Percentiles rank a stretch among this genome's conserved stretches.
These are phyloP conservation scores for Nesidiocoris tenuis DNA, from an alignment of 2,888 invertebrate genomes.

Conservation along the genomic window DNA sequence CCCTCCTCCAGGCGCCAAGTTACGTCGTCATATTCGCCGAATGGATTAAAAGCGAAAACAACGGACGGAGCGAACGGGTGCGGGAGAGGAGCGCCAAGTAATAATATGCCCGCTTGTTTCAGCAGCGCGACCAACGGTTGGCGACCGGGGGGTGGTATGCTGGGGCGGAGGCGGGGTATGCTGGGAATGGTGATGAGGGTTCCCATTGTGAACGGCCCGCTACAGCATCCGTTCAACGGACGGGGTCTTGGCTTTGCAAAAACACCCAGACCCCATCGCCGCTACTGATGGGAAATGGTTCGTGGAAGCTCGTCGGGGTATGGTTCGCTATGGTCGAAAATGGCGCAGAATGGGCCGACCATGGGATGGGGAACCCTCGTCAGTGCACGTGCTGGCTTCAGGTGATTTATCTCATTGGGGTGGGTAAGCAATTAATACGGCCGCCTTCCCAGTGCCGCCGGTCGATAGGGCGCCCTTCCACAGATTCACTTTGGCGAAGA, in stretches of 20 bases:
- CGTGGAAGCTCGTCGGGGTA: not conserved
- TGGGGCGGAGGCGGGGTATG: too few species aligned
- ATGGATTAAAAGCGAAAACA: not conserved
- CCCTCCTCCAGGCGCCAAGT: not conserved
- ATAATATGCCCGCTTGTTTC: not conserved
- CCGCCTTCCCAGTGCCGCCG: conserved; percentile 23
- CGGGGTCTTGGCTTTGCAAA: not conserved
- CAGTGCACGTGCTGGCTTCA: conserved; percentile 24
- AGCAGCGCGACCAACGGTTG: not conserved
- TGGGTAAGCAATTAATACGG: conserved; percentile 28
- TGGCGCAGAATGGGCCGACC: not conserved
- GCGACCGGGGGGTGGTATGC: not conserved
- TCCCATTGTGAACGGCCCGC: not conserved
- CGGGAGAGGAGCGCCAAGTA: not conserved
- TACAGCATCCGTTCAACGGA: not conserved
- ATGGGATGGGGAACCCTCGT: not conserved
- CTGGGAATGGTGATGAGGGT: not conserved
- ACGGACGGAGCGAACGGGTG: not conserved
- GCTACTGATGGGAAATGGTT: not conserved
- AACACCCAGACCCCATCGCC: not conserved
- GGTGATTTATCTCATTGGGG: conserved; percentile 26
- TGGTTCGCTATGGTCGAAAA: not conserved
- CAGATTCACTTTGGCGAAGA: not conserved
- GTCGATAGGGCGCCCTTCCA: conserved; percentile 8
- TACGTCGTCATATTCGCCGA: not conserved